Percentiles rank a stretch among this genome's conserved stretches.
Evolutionary conservation across 1,140 invertebrate genomes (phyloP).

Genomic region (Glossosoma conforme): DNA sequence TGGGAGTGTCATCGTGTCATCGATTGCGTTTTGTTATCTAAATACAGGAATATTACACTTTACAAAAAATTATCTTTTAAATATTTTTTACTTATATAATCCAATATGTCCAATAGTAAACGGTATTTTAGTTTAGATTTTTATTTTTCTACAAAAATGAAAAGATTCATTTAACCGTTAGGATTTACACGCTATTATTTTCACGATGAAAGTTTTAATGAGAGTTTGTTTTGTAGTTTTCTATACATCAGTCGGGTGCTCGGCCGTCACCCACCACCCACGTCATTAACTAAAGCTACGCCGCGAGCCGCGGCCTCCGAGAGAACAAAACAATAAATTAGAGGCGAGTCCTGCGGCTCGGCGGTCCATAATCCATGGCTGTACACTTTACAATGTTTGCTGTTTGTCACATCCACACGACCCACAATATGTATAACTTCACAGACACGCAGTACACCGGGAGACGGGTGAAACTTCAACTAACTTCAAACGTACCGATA

Average conservation of each 20-base stretch:
- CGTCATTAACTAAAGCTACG: not conserved
- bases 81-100: constrained; percentile 23
- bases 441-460: constrained; percentile 21
- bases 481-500: constrained; percentile 26
- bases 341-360: constrained; percentile 11
- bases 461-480: constrained; percentile 13
- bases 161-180: constrained; percentile 29
- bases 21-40: constrained; percentile 36
- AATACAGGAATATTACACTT: constrained; percentile 33
- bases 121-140: constrained; percentile 30
- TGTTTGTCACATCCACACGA: constrained; percentile 19
- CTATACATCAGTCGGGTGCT: constrained; percentile 32
- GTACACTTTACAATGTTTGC: constrained; percentile 28
- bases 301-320: not conserved
- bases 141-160: constrained; percentile 33
- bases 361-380: constrained; percentile 21
- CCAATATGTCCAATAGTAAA: constrained; percentile 30
- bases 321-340: not conserved
- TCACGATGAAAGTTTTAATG: constrained; percentile 25
- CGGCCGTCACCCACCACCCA: no score
- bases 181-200: constrained; percentile 31
- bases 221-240: constrained; percentile 26
- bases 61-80: constrained; percentile 29
- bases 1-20: constrained; percentile 43
- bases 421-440: constrained; percentile 26